Base-by-base conservation (phyloP, 2,888 invertebrate genomes). In the Pharmacophagus antenor region DNA sequence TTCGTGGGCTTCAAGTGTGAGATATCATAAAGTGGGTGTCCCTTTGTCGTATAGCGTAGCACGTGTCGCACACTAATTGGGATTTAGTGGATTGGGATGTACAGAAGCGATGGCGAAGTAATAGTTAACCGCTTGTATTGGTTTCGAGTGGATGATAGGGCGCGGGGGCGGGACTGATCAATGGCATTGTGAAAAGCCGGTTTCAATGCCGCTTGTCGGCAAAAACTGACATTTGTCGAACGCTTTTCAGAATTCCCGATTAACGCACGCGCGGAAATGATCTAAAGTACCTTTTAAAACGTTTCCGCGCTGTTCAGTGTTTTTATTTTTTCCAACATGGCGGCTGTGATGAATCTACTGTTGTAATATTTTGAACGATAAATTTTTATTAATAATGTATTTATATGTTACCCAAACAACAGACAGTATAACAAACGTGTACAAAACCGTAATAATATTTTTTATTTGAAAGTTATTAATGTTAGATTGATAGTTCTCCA, bases 51-150 rank as follows among this genome's bases (percentile, higher is more conserved):
- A n/a, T 55, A 22, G 17, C 21, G 37, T 31, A 27, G 42, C 56
- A 56, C 51, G 60, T 56, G 60, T 61, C 60, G 56, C 27, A n/a
- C 58, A 47, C 60, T 61, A 61, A 61, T 61, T 61, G 60, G 60
- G 51, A 52, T 61, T 61, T 52, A 56, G 60, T 61, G 22, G 55
- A 44, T 47, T 21, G 56, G 20, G 23, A 25, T 56, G 60, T 46
- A 61, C 51, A 47, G 60, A 46, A 25, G 55, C 41, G 17, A 44
- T 48, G 21, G 52, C 25, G 37, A 37, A 37, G 48, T 42, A 50
- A 56, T 56, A 56, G 49, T 56, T 60, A 60, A 56, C 47, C 47
- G 56, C 41, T 22, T 56, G 58, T 55, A 55, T 61, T 56, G 51
- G 46, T 6, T 56, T 60, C 41, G 25, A 56, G 47, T 47, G 47